Percentiles rank a stretch among this genome's conserved stretches.
Evolutionary conservation across 1,140 invertebrate species (phyloP).

Genomic region (Zaprionus capensis): DNA sequence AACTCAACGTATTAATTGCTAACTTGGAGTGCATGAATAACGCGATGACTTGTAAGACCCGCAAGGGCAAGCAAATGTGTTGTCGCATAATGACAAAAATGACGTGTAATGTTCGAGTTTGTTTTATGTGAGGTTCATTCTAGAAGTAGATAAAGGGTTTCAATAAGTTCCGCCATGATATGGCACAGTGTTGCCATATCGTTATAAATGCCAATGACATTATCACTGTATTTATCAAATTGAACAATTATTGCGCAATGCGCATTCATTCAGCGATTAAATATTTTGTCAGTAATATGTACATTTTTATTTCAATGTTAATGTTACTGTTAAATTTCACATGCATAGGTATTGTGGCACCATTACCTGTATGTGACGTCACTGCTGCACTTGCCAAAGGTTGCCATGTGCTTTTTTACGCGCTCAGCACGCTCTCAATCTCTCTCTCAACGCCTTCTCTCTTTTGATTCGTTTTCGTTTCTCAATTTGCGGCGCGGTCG

Average conservation of each 20-base stretch:
- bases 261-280: neutral
- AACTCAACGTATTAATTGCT: neutral
- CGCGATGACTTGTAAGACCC: neutral
- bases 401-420: slow-evolving; percentile 8
- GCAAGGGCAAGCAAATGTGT: neutral
- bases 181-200: neutral
- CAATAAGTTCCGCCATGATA: slow-evolving; percentile 6
- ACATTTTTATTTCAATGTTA: neutral
- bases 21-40: neutral
- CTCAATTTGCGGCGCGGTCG: slow-evolving; percentile 5
- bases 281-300: neutral
- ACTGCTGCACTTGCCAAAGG: neutral
- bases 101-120: neutral
- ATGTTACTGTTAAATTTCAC: neutral
- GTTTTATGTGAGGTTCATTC: neutral
- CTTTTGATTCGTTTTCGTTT: neutral
- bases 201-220: neutral
- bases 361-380: neutral
- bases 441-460: slow-evolving; percentile 1
- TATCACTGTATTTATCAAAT: neutral
- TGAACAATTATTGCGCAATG: neutral
- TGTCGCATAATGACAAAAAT: neutral
- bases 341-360: neutral
- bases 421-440: neutral
- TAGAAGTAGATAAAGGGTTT: slow-evolving; percentile 6